A percentile compares a stretch with the other conserved stretches of the same genome.
Conservation (phyloP, 2,797 vertebrate species). For the Lepilemur ruficaudatus region DNA sequence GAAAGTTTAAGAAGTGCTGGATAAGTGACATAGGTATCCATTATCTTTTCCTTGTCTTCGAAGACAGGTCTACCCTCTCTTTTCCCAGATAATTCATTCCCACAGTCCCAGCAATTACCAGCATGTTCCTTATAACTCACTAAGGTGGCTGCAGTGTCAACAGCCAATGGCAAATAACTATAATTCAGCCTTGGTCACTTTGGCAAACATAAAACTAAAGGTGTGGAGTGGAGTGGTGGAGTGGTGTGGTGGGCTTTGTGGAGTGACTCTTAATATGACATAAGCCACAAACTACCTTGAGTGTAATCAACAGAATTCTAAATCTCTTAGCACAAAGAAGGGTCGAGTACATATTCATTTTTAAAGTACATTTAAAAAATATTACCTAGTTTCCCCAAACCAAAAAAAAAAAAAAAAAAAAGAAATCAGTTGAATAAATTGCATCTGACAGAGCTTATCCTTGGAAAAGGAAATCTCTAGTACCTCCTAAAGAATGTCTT, state of each 20-base stretch:
- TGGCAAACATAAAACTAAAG: background rate
- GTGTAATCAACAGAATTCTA: background rate
- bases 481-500: conserved; percentile 47
- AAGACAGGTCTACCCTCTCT: background rate
- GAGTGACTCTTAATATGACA: background rate
- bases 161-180: background rate
- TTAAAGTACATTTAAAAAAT: background rate
- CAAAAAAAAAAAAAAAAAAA: background rate
- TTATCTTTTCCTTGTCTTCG: background rate
- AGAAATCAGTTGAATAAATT: conserved; percentile 59
- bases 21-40: background rate
- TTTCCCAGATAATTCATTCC: background rate
- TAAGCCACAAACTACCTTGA: background rate
- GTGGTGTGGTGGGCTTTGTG: background rate
- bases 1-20: background rate
- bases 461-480: conserved; percentile 57
- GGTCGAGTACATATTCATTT: background rate
- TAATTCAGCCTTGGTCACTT: background rate
- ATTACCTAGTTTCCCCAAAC: background rate
- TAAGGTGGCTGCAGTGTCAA: background rate
- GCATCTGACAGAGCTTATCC: conserved; percentile 29
- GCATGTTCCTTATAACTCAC: background rate
- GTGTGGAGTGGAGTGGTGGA: too few species aligned
- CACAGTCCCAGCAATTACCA: background rate
- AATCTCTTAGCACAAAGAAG: conserved; percentile 25